phyloP scores from a whole-genome alignment of 2,888 invertebrate genomes.

The Chloroclystis v-ata region DNA sequence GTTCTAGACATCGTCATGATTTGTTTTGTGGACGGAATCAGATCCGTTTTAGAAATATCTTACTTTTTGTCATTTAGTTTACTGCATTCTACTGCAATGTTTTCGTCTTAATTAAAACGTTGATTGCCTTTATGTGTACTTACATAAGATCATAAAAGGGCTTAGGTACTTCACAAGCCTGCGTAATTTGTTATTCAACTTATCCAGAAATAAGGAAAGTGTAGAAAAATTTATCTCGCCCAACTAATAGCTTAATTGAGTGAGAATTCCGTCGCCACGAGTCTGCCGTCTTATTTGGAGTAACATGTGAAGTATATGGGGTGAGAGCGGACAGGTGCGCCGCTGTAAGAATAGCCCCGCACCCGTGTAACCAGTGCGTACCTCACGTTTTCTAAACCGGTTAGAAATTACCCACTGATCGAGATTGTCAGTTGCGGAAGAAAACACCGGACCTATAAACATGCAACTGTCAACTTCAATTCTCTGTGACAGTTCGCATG shows the following conservation, averaged over 20 bases:
- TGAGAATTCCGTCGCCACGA: conserved; percentile 24
- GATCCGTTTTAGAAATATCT: too few relatives aligned
- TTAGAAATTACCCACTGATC: conserved; percentile 77
- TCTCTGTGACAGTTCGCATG: conserved; percentile 48
- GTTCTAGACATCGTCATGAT: conserved; percentile 8
- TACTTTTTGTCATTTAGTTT: too few relatives aligned
- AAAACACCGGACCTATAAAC: conserved; percentile 69
- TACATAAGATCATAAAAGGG: too few relatives aligned
- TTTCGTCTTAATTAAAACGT: too few relatives aligned
- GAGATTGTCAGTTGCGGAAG: conserved; percentile 73
- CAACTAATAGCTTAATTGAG: conserved; percentile 27
- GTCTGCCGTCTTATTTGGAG: conserved; percentile 39
- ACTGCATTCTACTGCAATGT: too few relatives aligned
- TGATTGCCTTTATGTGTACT: too few relatives aligned
- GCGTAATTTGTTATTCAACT: too few relatives aligned
- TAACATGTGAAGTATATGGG: conserved; percentile 47
- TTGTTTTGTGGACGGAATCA: too few relatives aligned
- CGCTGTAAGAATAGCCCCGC: conserved; percentile 44
- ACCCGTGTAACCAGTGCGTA: conserved; percentile 32
- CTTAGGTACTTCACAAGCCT: too few relatives aligned
- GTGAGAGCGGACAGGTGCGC: conserved; percentile 52
- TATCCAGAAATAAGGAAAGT: conserved; percentile 7
- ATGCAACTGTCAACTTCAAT: conserved; percentile 51
- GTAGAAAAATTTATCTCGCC: conserved; percentile 18
- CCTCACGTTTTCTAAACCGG: conserved; percentile 75